Evolutionary conservation across 2,888 invertebrate genomes (phyloP), one percentile per base, ranked within the genome.

Genomic region (Andrena minutula): DNA sequence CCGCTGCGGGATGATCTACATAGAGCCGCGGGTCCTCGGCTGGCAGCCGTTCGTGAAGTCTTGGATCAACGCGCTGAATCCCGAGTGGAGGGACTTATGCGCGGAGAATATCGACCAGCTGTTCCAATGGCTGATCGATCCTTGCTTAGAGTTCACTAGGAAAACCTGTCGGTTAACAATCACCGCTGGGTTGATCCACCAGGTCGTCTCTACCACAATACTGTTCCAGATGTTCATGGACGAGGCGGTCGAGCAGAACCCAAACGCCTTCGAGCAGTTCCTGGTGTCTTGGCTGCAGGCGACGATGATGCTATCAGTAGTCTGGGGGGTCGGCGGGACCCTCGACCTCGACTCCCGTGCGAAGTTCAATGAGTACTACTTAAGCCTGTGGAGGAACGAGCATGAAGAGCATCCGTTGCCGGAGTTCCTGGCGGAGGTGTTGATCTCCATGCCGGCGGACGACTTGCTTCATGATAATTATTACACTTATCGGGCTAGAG

Each of bases 1-100:
- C 16, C 95, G 98, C 73, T 98, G 98, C 93, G 98, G 98, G 64
- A 98, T 98, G 97, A 97, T 98, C 87, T 98, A 97, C 92, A 96
- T 99, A 95, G 98, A 99, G 93, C 97, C 98, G 0, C 93, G 95
- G 1, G 96, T 97, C 0, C 94, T 99, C 6, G 98, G 98, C 2
- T 98, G 98, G 96, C 94, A 95, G 83, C 97, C 98, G 0, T 96
- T 98, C 90, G 95, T 97, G 32, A 95, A 95, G 83, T 98, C 98
- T 0, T 99, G 99, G 98, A 89, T 98, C 0, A 95, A 96, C 10
- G 95, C 94, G 16, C 94, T 96, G 28, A 96, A 95, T 94, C 95
- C 95, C 2, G 94, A 95, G 58, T 97, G 97, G 96, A 94, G 95
- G 56, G 95, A 95, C 30, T 96, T 96, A 53, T 95, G 95, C 85